Evolutionary conservation across 2,113 vertebrate species (phyloP).

Genomic region (Leucopsar rothschildi): DNA sequence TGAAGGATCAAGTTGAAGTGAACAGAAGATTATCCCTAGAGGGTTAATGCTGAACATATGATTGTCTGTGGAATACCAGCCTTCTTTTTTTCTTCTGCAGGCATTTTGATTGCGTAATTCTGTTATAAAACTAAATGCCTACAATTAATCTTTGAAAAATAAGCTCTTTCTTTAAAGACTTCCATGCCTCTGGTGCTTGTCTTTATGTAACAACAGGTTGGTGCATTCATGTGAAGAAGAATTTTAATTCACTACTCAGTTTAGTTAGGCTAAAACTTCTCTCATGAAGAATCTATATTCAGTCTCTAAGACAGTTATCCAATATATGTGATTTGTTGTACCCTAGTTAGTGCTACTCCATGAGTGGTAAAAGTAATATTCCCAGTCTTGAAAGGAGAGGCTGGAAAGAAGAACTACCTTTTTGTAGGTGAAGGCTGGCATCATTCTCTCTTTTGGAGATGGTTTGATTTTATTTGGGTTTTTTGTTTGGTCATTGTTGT

Average conservation of each 20-base stretch:
- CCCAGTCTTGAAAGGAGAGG: background rate
- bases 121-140: background rate
- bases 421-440: background rate
- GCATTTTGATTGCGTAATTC: background rate
- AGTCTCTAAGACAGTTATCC: background rate
- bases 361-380: background rate
- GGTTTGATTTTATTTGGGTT: fast-evolving
- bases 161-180: background rate
- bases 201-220: background rate
- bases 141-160: background rate
- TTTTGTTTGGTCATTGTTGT: background rate
- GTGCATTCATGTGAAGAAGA: background rate
- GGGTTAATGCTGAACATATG: background rate
- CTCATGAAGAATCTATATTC: background rate
- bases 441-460: background rate
- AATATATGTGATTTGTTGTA: background rate
- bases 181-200: background rate
- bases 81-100: background rate
- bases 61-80: background rate
- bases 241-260: background rate
- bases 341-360: background rate
- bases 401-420: background rate
- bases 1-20: background rate
- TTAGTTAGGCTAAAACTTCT: background rate
- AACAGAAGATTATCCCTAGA: background rate